Evolutionary conservation across 2,888 invertebrate species (phyloP), one percentile per base, ranked within the genome.

Genomic region (Flexamia atlantica): DNA sequence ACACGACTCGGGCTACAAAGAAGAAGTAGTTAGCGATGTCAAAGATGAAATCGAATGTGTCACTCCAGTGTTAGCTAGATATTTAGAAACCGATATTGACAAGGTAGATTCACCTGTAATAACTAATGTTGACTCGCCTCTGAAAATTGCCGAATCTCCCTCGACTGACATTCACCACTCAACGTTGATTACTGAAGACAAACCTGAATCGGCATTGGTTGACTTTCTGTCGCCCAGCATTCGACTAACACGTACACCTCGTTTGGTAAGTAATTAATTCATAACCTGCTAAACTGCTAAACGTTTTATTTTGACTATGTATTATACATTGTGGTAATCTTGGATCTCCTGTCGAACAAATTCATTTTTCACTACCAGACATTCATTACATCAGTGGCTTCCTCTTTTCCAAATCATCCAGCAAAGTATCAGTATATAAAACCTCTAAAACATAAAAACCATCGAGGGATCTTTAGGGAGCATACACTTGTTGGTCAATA

Each of bases 71-170:
- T 12, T n/a, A 2, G 28, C n/a, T 32, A 57, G 12, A 32, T 79
- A 53, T 32, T 57, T 79, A 20, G 79, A 79, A 28, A 79, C 79
- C 4, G 79, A 79, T 14, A 79, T 79, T 50, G 79, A 79, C 36
- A 53, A 53, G 14, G 50, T 79, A 14, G 57, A 79, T 25, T 57
- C 57, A 14, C 36, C 79, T n/a, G 32, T 32, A 76, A 7, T 76
- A 72, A 5, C 5, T 7, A 23, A n/a, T 30, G 72, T 30, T 28
- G 36, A 32, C n/a, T n/a, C 42, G 14, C 42, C 42, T 23, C 76
- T 76, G 7, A 50, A 28, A 14, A 64, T 30, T 17, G 17, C 30
- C 17, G 28, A 64, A 14, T 64, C 64, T 3, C 30, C 64, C 9
- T 23, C 57, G 17, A 57, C 57, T 57, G 64, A 64, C 17, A 64